A percentile compares a stretch with the other conserved stretches of the same genome.
These are phyloP conservation scores for Platyscapa corneri DNA, from an alignment of 1,140 invertebrate species.

Conservation along the genomic window DNA sequence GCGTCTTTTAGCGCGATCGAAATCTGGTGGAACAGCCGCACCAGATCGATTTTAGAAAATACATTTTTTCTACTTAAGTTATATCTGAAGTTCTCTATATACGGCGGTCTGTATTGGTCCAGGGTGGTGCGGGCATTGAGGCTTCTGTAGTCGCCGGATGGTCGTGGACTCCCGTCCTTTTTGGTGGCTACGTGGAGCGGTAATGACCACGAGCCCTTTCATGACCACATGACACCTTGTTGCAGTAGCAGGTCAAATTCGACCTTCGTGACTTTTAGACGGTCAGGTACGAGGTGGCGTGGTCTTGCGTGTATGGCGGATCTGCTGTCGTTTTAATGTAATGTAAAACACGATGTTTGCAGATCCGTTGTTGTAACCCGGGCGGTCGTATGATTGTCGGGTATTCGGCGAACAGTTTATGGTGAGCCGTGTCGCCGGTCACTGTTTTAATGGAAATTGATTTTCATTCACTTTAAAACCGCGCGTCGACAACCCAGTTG, in stretches of 20 bases:
- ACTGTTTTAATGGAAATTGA: not conserved
- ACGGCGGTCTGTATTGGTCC: not conserved
- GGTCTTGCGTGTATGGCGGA: constrained; percentile 62
- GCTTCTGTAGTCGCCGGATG: constrained; percentile 70
- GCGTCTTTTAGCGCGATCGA: too few species aligned
- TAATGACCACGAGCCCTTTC: constrained; percentile 66
- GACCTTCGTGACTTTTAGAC: not conserved
- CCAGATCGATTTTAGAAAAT: too few species aligned
- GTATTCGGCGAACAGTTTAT: constrained; percentile 54
- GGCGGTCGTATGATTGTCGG: constrained; percentile 60
- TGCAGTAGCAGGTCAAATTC: constrained; percentile 40
- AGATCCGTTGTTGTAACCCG: not conserved
- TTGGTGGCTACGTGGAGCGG: constrained; percentile 71
- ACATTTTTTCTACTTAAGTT: too few species aligned
- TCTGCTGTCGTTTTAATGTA: constrained; percentile 62
- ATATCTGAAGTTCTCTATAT: too few species aligned
- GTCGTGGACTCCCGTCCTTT: constrained; percentile 48
- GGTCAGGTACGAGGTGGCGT: constrained; percentile 54
- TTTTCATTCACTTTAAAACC: not conserved
- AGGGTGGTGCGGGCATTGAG: constrained; percentile 64
- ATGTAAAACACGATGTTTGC: constrained; percentile 52
- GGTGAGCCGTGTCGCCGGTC: constrained; percentile 33
- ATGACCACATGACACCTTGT: constrained; percentile 48
- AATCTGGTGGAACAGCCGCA: too few species aligned
- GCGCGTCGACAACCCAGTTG: constrained; percentile 32